Evolutionary conservation across 2,888 invertebrate species (phyloP).

Genomic region (Belgica antarctica): DNA sequence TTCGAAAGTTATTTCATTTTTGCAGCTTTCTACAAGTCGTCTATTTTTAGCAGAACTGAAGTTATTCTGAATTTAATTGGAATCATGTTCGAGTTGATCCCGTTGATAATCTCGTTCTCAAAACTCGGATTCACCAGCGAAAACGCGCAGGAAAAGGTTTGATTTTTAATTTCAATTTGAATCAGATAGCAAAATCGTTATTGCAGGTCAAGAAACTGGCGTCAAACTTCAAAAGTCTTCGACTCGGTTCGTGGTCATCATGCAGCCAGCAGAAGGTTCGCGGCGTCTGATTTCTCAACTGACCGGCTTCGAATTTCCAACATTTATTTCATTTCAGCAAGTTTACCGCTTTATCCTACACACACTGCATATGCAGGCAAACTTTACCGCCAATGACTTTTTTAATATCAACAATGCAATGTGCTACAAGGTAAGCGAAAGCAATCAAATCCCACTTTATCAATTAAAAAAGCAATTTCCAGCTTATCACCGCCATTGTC

Average conservation of each 20-base stretch:
- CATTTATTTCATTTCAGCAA: slow-evolving; percentile 15
- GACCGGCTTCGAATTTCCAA: neutral
- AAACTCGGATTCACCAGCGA: neutral
- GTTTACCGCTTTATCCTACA: slow-evolving; percentile 16
- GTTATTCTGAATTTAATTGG: neutral
- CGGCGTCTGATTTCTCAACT: neutral
- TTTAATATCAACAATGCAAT: slow-evolving; percentile 21
- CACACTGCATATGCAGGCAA: neutral
- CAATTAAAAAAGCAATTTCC: neutral
- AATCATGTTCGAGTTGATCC: neutral
- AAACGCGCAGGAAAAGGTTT: neutral
- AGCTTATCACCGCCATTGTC: slow-evolving; percentile 51
- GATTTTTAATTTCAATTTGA: neutral
- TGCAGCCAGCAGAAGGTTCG: neutral
- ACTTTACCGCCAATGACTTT: slow-evolving; percentile 17
- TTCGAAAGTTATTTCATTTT: neutral
- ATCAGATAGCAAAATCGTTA: neutral
- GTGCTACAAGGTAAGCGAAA: slow-evolving; percentile 19
- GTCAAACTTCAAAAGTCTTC: neutral
- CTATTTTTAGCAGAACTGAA: neutral
- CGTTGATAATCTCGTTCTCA: neutral
- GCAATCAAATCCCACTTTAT: neutral
- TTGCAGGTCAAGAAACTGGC: neutral
- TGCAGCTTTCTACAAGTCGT: neutral
- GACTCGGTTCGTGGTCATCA: neutral